Evolutionary conservation across 2,797 vertebrate genomes (phyloP).

Genomic region (Steatocranus sp.): DNA sequence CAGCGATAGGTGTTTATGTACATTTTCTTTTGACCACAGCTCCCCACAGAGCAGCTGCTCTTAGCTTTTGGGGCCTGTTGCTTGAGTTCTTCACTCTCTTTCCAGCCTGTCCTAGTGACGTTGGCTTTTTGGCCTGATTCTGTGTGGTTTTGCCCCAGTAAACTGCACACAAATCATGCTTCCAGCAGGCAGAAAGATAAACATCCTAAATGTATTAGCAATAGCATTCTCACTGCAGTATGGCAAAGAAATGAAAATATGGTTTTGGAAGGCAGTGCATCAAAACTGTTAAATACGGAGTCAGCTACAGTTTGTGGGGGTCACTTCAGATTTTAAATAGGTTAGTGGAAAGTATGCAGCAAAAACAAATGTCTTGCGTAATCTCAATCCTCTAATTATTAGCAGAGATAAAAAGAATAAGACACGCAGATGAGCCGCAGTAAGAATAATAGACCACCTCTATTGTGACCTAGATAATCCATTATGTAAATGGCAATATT

Average conservation of each 20-base stretch:
- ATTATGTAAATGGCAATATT: constrained; percentile 61
- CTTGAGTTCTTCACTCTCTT: neutral
- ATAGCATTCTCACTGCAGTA: neutral
- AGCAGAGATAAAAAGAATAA: constrained; percentile 70
- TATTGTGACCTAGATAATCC: constrained; percentile 70
- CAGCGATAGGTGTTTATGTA: constrained; percentile 28
- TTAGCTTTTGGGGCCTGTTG: neutral
- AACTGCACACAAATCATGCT: constrained; percentile 24
- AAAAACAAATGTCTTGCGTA: constrained; percentile 46
- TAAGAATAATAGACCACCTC: constrained; percentile 71
- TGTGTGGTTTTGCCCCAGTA: constrained; percentile 23
- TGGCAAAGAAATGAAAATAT: constrained; percentile 7
- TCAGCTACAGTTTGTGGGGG: constrained; percentile 16
- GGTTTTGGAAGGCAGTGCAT: constrained; percentile 8
- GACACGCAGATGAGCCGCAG: constrained; percentile 53
- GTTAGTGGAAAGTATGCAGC: constrained; percentile 51
- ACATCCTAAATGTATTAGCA: constrained; percentile 18
- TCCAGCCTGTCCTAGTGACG: neutral
- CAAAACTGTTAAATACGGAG: constrained; percentile 9
- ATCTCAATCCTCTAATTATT: constrained; percentile 64
- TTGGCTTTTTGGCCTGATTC: constrained; percentile 26
- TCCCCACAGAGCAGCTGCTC: neutral
- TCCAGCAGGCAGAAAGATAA: constrained; percentile 23
- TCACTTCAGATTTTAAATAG: constrained; percentile 62
- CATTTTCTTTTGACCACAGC: constrained; percentile 28